Evolutionary conservation across 2,113 vertebrate genomes (phyloP), one percentile per base, ranked within the genome.

Genomic region (Solenodon paradoxus): DNA sequence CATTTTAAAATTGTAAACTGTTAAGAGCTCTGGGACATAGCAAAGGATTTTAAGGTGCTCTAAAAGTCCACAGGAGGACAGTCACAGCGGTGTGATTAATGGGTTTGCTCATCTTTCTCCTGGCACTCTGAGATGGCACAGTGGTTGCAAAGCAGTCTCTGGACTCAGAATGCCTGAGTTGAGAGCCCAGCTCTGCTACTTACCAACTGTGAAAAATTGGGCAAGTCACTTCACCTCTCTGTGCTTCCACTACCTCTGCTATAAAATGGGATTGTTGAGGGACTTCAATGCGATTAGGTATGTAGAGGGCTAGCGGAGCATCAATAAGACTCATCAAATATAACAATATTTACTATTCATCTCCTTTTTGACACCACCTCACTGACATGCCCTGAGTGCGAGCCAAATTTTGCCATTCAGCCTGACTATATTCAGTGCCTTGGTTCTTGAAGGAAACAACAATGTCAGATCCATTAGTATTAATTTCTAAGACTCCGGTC

Each of bases 391-490:
- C 6, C 42, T 35, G 35, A 55, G 28, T 71, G 30, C 16, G 38
- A 71, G 9, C 71, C 86, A 83, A 83, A 91, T 53, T 47, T 32
- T 82, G 53, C 93, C 59, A 83, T 89, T 94, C 64, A 81, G 80
- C 63, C 20, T 68, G 42, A 90, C 80, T 91, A 53, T 45, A 79
- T 83, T 93, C 81, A 80, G n/a, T 77, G 59, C 64, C 42, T 86
- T 72, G 63, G 81, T 74, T 94, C 66, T 95, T 80, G 49, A 93
- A 94, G 83, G 75, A 90, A 97, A 77, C 45, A 22, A 59, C n/a
- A 89, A 68, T 20, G 53, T 94, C 75, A 96, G 45, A 83, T 8
- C 28, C 83, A 81, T 93, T 53, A 68, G 53, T 42, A 68, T 45
- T 71, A 80, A 51, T 90, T 87, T 83, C 66, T 77, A 55, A 78